Conservation (phyloP, 2,888 invertebrate species). For the Drosophila buzzatii region DNA sequence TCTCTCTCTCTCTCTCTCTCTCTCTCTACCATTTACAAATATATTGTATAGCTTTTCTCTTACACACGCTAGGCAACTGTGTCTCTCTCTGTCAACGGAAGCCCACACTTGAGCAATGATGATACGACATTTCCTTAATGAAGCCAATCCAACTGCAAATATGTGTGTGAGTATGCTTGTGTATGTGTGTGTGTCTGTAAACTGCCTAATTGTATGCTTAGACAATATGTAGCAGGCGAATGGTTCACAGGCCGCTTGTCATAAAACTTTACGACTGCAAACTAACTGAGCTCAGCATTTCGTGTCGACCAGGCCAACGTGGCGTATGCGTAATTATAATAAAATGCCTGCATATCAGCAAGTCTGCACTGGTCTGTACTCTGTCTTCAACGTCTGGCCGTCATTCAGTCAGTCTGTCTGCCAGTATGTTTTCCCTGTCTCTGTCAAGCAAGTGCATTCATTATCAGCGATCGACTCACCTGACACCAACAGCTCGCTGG, state of each 20-base stretch:
- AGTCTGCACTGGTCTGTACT: background rate
- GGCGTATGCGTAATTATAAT: constrained; percentile 78
- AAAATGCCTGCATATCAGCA: constrained; percentile 40
- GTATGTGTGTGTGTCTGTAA: constrained; percentile 22
- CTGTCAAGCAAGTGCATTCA: constrained; percentile 24
- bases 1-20: background rate
- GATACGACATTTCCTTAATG: constrained; percentile 83
- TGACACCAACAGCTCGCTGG: constrained; percentile 91
- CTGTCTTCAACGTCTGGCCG: background rate
- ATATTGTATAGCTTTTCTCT: background rate
- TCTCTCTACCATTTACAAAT: background rate
- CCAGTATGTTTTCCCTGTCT: no score
- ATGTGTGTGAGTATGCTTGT: constrained; percentile 14
- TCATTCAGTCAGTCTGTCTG: constrained; percentile 24
- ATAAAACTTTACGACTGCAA: constrained; percentile 63
- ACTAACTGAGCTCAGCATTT: constrained; percentile 42
- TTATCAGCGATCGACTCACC: constrained; percentile 86
- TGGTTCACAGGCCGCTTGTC: constrained; percentile 42
- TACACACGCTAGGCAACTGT: constrained; percentile 8
- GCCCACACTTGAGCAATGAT: constrained; percentile 79
- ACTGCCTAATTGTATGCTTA: constrained; percentile 54
- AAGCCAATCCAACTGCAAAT: constrained; percentile 57
- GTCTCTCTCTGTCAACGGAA: constrained; percentile 71
- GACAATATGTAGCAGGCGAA: constrained; percentile 42
- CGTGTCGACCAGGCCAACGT: constrained; percentile 44